Conservation (phyloP, 1,140 invertebrate species). For the Drosophila micromelanica region DNA sequence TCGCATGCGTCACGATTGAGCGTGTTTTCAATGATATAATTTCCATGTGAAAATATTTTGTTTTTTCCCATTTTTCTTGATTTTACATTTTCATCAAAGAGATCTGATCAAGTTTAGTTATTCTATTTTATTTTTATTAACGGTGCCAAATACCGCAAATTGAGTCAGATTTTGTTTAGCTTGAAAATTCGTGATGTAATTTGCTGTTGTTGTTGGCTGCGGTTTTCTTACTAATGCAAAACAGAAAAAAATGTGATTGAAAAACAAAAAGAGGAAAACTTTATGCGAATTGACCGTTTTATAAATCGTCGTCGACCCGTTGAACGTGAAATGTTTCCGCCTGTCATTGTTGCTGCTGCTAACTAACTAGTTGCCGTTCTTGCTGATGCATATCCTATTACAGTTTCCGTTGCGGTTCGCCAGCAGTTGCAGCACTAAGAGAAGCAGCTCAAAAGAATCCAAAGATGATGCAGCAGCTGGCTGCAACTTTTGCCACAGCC, state of each 20-base stretch:
- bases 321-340: constrained; percentile 30
- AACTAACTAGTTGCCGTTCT: constrained; percentile 18
- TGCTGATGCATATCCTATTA: constrained; percentile 29
- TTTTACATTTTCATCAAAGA: no score
- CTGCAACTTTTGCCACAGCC: constrained; percentile 3
- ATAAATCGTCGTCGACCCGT: constrained; percentile 8
- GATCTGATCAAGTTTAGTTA: no score
- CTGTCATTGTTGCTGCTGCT: constrained; percentile 9
- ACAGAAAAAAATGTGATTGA: neutral
- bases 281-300: constrained; percentile 42
- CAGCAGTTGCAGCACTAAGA: neutral
- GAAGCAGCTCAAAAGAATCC: neutral
- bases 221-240: neutral
- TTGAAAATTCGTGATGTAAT: neutral
- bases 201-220: neutral
- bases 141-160: neutral
- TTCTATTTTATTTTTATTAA: no score
- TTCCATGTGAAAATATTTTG: no score
- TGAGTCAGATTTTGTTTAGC: neutral
- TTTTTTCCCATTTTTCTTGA: no score
- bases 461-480: constrained; percentile 6
- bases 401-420: constrained; percentile 31
- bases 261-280: neutral
- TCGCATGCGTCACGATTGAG: no score
- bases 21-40: no score